Conservation (phyloP, 2,797 vertebrate genomes). For the Anabacerthia variegaticeps region DNA sequence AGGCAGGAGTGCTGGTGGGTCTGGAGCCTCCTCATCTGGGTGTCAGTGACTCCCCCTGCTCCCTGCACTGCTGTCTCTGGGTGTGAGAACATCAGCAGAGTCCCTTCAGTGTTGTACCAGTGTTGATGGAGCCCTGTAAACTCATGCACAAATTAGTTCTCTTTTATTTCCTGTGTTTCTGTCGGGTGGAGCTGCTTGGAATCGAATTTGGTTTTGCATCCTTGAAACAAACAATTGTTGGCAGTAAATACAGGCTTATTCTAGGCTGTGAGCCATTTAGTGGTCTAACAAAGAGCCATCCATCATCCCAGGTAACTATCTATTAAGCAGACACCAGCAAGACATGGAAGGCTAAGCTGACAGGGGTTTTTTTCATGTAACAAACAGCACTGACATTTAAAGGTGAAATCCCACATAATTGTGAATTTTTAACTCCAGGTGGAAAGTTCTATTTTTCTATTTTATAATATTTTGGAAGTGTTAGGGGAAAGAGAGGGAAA, state of each 20-base stretch:
- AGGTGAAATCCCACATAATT: constrained; percentile 20
- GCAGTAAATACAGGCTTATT: constrained; percentile 35
- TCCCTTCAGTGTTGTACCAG: neutral
- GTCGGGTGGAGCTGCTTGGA: constrained; percentile 41
- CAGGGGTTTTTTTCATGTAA: constrained; percentile 54
- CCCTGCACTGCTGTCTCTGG: neutral
- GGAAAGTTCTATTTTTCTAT: constrained; percentile 37
- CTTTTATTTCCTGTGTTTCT: constrained; percentile 47
- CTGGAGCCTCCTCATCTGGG: neutral
- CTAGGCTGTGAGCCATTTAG: constrained; percentile 57
- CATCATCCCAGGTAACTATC: constrained; percentile 63
- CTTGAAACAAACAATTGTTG: constrained; percentile 53
- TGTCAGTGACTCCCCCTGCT: constrained; percentile 4
- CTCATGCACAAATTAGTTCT: constrained; percentile 45
- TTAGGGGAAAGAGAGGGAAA: neutral
- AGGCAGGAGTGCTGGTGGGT: neutral
- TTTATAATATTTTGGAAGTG: neutral
- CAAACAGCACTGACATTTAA: constrained; percentile 38
- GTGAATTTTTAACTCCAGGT: constrained; percentile 58
- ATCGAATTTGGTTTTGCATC: constrained; percentile 39
- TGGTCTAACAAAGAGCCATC: constrained; percentile 55
- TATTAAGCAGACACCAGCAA: constrained; percentile 72
- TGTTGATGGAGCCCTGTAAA: constrained; percentile 55
- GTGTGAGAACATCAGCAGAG: neutral
- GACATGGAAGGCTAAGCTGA: constrained; percentile 71